phyloP scores from a whole-genome alignment of 2,888 invertebrate genomes.

The Pristionchus mayeri region DNA sequence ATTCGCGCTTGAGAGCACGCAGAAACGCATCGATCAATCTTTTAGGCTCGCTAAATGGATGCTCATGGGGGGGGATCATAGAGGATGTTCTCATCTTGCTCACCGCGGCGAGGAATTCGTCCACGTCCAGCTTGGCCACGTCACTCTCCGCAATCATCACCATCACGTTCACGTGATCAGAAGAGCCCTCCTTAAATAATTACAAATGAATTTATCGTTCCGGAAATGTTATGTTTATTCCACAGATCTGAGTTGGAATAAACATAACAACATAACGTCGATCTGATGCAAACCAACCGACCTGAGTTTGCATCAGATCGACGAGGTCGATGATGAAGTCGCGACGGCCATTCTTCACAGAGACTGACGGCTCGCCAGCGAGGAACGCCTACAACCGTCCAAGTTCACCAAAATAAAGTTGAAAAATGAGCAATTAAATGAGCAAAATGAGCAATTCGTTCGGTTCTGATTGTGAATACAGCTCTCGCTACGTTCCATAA shows the following conservation, averaged over 20 bases:
- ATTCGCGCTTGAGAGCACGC: too few species aligned
- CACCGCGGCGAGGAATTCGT: slow-evolving; percentile 14
- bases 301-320: slow-evolving; percentile 55
- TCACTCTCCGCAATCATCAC: slow-evolving; percentile 21
- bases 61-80: too few species aligned
- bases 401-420: background rate
- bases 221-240: background rate
- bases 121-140: background rate
- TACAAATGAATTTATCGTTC: background rate
- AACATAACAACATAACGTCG: background rate
- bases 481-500: background rate
- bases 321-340: slow-evolving; percentile 54
- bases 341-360: slow-evolving; percentile 49
- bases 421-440: too few species aligned
- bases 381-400: slow-evolving; percentile 51
- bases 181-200: slow-evolving; percentile 1
- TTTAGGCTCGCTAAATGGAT: too few species aligned
- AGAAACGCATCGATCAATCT: too few species aligned
- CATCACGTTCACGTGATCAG: background rate
- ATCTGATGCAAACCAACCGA: background rate
- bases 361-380: slow-evolving; percentile 50
- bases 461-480: too few species aligned
- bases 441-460: too few species aligned
- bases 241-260: background rate
- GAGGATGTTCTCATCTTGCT: background rate